Conservation (phyloP, 2,888 invertebrate genomes). For the Tiliacea citrago region DNA sequence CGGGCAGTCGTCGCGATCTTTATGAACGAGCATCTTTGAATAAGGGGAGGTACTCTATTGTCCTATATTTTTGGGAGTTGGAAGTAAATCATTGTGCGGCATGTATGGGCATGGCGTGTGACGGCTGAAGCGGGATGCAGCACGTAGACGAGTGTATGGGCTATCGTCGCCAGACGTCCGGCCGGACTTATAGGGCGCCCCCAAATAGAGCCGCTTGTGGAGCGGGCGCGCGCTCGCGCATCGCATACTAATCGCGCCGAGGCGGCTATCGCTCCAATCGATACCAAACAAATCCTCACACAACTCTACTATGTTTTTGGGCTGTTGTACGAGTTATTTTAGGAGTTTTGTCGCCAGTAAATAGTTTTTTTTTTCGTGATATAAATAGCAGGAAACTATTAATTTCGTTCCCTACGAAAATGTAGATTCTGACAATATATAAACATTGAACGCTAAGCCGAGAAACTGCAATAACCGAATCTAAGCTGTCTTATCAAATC, state of each 20-base stretch:
- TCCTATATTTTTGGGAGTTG: slow-evolving; percentile 69
- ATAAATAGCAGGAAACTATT: slow-evolving; percentile 16
- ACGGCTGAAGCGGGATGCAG: slow-evolving; percentile 72
- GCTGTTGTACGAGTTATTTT: slow-evolving; percentile 60
- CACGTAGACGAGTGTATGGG: slow-evolving; percentile 73
- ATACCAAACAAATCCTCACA: slow-evolving; percentile 77
- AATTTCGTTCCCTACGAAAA: not conserved
- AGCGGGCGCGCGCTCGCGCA: slow-evolving; percentile 70
- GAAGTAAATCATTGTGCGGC: slow-evolving; percentile 70
- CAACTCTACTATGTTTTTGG: slow-evolving; percentile 77
- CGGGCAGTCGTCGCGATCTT: slow-evolving; percentile 31
- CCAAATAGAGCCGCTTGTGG: slow-evolving; percentile 84
- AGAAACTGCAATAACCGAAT: not conserved
- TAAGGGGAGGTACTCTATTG: slow-evolving; percentile 61
- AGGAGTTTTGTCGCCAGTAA: slow-evolving; percentile 31
- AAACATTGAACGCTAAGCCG: not conserved
- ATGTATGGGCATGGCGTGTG: slow-evolving; percentile 63
- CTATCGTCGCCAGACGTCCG: slow-evolving; percentile 80
- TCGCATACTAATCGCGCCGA: slow-evolving; percentile 74
- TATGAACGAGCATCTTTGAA: slow-evolving; percentile 39
- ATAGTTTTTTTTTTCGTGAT: slow-evolving; percentile 8
- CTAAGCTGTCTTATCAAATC: slow-evolving; percentile 2
- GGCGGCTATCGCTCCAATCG: slow-evolving; percentile 71
- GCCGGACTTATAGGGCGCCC: slow-evolving; percentile 74
- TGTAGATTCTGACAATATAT: not conserved